Base-by-base conservation (phyloP, 1,140 invertebrate genomes). In the Batillaria attramentaria region DNA sequence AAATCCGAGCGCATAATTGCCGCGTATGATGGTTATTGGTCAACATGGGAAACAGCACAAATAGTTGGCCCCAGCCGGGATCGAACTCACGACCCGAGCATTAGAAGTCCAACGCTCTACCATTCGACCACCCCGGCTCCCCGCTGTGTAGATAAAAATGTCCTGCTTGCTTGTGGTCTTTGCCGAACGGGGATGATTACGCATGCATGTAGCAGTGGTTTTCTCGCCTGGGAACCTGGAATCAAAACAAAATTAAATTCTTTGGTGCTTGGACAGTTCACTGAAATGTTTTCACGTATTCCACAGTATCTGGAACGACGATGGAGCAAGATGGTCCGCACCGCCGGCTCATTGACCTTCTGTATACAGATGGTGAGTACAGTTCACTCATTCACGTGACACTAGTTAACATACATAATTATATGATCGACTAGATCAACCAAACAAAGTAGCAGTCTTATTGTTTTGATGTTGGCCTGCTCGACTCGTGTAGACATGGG, bases 221-320 rank as follows among this genome's bases (percentile, higher is more conserved):
- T 28, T 10, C 16, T 31, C 33, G 8, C 33, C 6, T 62, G 33
- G n/a, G n/a, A 28, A 8, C 33, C 57, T 18, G 24, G 24, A 18
- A 31, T 62, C 3, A 28, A 16, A 31, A 18, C 3, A 28, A 62
- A 28, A 8, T 62, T 20, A 18, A 10, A n/a, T 8, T 62, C n/a
- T 3, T 31, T n/a, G 3, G 0, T 18, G 13, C 8, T 24, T 20
- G 16, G n/a, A 24, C 10, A 3, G 6, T 8, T n/a, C 57, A 18
- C 6, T n/a, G 24, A 28, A 37, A 37, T 66, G 62, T 66, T 35
- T 66, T 18, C 16, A 31, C 31, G 0, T 69, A 39, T 69, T 65
- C 81, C 80, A 78, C 84, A 87, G 86, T 87, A 87, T 43, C 75
- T 87, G 24, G 82, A 87, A 60, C 70, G 75, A n/a, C 68, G 86